phyloP scores from a whole-genome alignment of 2,797 vertebrate species.

The Graptemys geographica region DNA sequence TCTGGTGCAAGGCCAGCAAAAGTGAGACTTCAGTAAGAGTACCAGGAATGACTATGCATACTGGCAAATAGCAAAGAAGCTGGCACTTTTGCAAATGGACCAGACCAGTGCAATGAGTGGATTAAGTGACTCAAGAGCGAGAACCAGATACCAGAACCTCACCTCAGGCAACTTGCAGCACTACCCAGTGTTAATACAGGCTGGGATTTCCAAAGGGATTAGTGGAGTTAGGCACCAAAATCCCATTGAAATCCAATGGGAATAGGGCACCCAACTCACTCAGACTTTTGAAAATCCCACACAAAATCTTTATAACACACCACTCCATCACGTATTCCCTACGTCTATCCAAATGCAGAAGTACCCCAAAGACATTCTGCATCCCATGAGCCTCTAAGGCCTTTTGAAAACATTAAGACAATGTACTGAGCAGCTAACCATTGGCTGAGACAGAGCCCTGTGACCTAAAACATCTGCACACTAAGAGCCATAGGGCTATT shows the following conservation, averaged over 20 bases:
- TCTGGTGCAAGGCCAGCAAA: no score
- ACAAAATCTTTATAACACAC: background rate
- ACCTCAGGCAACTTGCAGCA: background rate
- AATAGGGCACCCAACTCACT: background rate
- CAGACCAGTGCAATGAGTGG: no score
- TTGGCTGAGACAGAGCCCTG: background rate
- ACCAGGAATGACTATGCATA: no score
- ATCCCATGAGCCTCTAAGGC: background rate
- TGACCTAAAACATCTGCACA: background rate
- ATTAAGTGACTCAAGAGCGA: no score
- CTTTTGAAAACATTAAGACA: background rate
- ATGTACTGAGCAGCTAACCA: background rate
- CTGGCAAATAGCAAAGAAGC: no score
- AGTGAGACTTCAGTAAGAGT: no score
- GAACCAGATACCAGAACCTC: no score
- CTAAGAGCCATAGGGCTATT: background rate
- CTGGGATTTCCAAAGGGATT: background rate
- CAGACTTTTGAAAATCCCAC: background rate
- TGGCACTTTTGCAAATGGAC: no score
- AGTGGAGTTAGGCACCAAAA: background rate
- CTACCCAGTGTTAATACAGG: background rate
- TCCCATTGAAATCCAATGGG: background rate
- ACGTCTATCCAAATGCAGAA: background rate
- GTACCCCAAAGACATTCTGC: background rate
- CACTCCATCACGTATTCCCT: background rate